Conservation (phyloP, 2,113 vertebrate genomes). For the Carassius gibelio region DNA sequence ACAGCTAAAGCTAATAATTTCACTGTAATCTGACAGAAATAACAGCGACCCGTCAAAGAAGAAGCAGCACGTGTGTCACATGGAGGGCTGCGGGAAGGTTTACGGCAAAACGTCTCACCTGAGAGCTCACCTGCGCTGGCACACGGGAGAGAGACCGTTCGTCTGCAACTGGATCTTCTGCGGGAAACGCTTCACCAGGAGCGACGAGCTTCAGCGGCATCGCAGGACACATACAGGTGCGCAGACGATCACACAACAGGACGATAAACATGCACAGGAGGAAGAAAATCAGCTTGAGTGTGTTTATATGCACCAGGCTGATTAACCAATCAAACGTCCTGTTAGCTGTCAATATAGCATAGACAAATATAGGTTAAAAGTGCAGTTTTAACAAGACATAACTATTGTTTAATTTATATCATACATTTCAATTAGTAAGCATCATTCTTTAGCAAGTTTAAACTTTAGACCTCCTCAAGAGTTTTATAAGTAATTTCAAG, state of each 20-base stretch:
- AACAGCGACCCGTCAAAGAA: conserved; percentile 96
- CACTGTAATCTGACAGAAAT: conserved; percentile 74
- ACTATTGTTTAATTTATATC: too few relatives aligned
- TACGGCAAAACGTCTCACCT: conserved; percentile 98
- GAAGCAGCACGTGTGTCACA: conserved; percentile 98
- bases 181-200: conserved; percentile 95
- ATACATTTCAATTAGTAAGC: too few relatives aligned
- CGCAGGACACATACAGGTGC: conserved; percentile 96
- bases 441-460: too few relatives aligned
- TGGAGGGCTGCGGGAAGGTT: conserved; percentile 97
- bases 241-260: conserved; percentile 2
- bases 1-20: neutral
- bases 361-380: too few relatives aligned
- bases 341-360: too few relatives aligned
- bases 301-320: neutral
- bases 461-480: too few relatives aligned
- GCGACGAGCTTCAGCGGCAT: conserved; percentile 96
- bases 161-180: conserved; percentile 99
- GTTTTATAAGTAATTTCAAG: too few relatives aligned
- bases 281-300: neutral
- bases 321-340: too few relatives aligned
- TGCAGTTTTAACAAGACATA: too few relatives aligned
- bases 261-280: neutral
- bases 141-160: conserved; percentile 97
- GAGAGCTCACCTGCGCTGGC: conserved; percentile 97